A percentile compares a stretch with the other conserved stretches of the same genome.
Conservation (phyloP, 2,797 vertebrate genomes). For the Scyliorhinus canicula region DNA sequence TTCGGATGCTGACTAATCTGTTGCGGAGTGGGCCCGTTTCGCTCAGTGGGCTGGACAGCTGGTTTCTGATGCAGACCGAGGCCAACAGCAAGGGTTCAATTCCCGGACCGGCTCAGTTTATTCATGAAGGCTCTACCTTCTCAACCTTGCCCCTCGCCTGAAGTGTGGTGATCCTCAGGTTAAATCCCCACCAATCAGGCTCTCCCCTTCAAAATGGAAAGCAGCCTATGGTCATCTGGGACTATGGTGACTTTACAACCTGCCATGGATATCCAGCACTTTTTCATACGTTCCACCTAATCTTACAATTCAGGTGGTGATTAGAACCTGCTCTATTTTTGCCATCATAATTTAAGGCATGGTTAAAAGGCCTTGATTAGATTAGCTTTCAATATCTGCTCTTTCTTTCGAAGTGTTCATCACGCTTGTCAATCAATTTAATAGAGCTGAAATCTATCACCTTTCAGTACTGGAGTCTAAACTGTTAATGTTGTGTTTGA, state of each 20-base stretch:
- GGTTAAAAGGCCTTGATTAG: neutral
- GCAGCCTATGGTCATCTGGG: no score
- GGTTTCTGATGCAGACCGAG: no score
- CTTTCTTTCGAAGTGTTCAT: neutral
- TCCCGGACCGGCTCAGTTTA: no score
- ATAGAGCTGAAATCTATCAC: neutral
- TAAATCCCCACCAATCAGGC: no score
- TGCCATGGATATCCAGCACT: neutral
- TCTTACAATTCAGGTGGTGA: neutral
- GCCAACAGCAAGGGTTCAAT: no score
- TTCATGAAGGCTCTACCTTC: no score
- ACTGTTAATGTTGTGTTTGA: neutral
- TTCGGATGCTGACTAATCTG: neutral
- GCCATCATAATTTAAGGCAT: neutral
- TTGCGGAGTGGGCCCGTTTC: no score
- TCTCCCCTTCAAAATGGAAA: no score
- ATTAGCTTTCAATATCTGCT: neutral
- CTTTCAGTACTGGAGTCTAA: neutral
- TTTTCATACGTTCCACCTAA: neutral
- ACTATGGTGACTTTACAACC: no score
- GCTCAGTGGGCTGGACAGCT: no score
- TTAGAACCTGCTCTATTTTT: neutral
- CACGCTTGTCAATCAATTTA: neutral
- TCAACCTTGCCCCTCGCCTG: no score
- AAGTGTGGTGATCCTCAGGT: no score